A percentile compares a stretch with the other conserved stretches of the same genome.
phyloP scores from a whole-genome alignment of 2,888 invertebrate genomes.

The Pardosa pseudoannulata region DNA sequence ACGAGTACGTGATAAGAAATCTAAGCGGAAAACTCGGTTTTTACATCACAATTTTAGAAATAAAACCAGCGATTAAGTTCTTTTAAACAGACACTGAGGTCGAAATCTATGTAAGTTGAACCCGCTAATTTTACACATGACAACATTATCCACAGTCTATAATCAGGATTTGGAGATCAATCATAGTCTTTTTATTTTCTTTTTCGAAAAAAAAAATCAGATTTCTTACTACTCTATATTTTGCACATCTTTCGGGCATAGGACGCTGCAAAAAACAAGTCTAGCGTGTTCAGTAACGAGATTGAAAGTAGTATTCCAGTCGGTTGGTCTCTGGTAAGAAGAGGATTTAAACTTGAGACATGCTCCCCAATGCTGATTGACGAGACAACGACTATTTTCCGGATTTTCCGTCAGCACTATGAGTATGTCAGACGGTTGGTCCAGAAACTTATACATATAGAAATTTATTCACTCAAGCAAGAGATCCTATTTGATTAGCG shows the following conservation, averaged over 20 bases:
- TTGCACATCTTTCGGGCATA: conserved; percentile 24
- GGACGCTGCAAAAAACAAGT: conserved; percentile 13
- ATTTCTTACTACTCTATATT: conserved; percentile 20
- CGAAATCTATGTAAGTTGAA: neutral
- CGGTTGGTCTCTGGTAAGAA: conserved; percentile 29
- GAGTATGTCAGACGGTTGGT: conserved; percentile 19
- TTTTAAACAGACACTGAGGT: neutral
- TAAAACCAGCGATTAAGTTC: too few relatives aligned
- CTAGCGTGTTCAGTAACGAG: conserved; percentile 19
- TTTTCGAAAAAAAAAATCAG: too few relatives aligned
- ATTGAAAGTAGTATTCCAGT: conserved; percentile 26
- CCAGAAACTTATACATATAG: neutral
- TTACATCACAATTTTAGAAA: too few relatives aligned
- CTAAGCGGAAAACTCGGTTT: too few relatives aligned
- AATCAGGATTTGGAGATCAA: conserved; percentile 10
- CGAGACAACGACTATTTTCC: conserved; percentile 25
- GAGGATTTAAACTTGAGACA: conserved; percentile 37
- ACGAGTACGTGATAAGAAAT: too few relatives aligned
- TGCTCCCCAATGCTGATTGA: conserved; percentile 2
- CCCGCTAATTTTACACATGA: neutral
- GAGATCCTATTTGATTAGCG: neutral
- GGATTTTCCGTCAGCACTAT: neutral
- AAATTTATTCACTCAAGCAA: too few relatives aligned
- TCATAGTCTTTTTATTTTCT: conserved; percentile 3
- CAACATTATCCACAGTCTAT: conserved; percentile 1